Base-by-base conservation (phyloP, 2,888 invertebrate genomes). In the Drosophila tanythrix region DNA sequence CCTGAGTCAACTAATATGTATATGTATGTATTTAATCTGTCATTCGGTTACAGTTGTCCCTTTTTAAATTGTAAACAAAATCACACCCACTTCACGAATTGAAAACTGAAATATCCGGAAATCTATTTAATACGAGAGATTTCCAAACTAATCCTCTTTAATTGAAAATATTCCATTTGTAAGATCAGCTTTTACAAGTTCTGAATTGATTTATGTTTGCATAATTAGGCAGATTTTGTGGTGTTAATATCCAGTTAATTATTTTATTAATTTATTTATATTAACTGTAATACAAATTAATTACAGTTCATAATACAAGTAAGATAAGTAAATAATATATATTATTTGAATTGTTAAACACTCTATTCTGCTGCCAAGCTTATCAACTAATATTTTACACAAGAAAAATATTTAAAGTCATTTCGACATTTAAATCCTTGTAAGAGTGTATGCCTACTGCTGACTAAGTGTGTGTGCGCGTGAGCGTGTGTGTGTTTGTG, bases 401-500 rank as follows among this genome's bases (percentile, higher is more conserved):
- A 38, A 6, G 21, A 11, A 27, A 51, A 15, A 31, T 53, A 31
- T 40, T 40, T 61, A 25, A 61, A 53, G 31, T 18, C 55, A 31
- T 40, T 61, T 53, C n/a, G 18, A 33, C 18, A 40, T 40, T 13
- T 3, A 11, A 55, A 25, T 25, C 25, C 35, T 18, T 36, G 0
- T 11, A 11, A 55, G 21, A 25, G 15, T 18, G 15, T 35, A 6
- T 25, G 53, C 15, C 15, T 18, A 3, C 21, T 18, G 15, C 35
- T 25, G 25, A 25, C 21, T 60, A 38, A 38, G 21, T 31, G 21
- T 38, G 43, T 35, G 15, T 36, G 29, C 1, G 7, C 35, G 29
- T 18, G 29, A 11, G 10, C 11, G 33, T 61, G 52, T 56, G 67
- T 58, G 29, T 40, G 57, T 38, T 36, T 65, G 52, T 15, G n/a